Evolutionary conservation across 2,888 invertebrate species (phyloP).

Genomic region (Linyphia triangularis): DNA sequence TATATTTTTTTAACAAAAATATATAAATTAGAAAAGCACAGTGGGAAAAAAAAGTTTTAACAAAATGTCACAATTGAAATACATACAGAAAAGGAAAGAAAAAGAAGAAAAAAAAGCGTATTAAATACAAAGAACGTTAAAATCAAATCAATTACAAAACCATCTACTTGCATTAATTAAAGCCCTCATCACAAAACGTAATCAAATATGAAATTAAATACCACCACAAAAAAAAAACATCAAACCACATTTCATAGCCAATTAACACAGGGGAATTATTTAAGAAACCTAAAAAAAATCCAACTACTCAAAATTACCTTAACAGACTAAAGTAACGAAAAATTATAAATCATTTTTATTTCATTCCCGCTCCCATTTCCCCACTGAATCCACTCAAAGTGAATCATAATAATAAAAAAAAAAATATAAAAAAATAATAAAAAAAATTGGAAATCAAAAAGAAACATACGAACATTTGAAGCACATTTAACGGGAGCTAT

Average conservation of each 20-base stretch:
- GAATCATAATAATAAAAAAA: not conserved
- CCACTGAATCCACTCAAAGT: too few species aligned
- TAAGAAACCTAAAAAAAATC: not conserved
- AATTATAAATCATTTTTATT: constrained; percentile 68
- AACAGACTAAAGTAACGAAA: constrained; percentile 11
- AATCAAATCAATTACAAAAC: not conserved
- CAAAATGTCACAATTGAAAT: too few species aligned
- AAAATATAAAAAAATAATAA: constrained; percentile 44
- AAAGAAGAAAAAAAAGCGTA: too few species aligned
- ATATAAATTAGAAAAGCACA: too few species aligned
- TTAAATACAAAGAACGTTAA: not conserved
- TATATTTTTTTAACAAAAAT: too few species aligned
- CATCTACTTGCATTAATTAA: not conserved
- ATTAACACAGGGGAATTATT: constrained; percentile 34
- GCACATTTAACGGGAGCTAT: constrained; percentile 70
- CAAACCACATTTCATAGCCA: constrained; percentile 11
- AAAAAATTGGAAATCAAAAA: constrained; percentile 42
- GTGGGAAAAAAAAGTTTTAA: too few species aligned
- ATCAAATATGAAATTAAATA: constrained; percentile 16
- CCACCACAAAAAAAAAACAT: not conserved
- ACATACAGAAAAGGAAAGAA: too few species aligned
- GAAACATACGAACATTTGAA: constrained; percentile 70
- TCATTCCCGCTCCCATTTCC: not conserved
- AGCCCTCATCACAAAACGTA: too few species aligned
- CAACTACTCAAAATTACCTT: constrained; percentile 36